These are phyloP conservation scores for Spodoptera littoralis DNA, from an alignment of 2,888 invertebrate genomes.

Conservation along the genomic window DNA sequence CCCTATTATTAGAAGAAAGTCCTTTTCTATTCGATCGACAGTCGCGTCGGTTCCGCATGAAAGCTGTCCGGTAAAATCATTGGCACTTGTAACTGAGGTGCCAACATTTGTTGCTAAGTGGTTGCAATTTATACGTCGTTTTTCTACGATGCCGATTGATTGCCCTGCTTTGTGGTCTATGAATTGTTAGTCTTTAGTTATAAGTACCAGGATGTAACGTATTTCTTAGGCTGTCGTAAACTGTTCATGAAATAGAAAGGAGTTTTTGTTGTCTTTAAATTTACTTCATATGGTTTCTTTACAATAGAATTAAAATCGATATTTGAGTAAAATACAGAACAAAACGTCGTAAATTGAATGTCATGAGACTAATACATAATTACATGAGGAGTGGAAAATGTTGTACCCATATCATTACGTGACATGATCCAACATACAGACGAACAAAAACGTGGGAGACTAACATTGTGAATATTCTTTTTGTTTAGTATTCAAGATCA, in stretches of 20 bases:
- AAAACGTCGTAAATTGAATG: constrained; percentile 36
- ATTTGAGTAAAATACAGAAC: neutral
- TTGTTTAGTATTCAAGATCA: constrained; percentile 65
- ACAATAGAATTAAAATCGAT: neutral
- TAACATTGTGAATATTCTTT: constrained; percentile 60
- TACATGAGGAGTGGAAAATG: constrained; percentile 36
- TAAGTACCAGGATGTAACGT: neutral
- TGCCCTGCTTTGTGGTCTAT: neutral
- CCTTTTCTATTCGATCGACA: constrained; percentile 58
- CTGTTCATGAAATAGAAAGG: neutral
- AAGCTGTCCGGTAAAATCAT: constrained; percentile 46
- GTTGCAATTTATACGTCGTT: constrained; percentile 3
- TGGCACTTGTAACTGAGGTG: constrained; percentile 16
- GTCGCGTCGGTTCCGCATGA: constrained; percentile 54
- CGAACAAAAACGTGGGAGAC: constrained; percentile 72
- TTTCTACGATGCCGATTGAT: constrained; percentile 4
- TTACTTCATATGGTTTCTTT: too few species aligned
- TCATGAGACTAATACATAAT: constrained; percentile 43
- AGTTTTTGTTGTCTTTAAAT: neutral
- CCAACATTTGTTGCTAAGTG: constrained; percentile 7
- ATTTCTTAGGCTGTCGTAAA: neutral
- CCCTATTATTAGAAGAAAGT: constrained; percentile 66
- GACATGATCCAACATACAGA: constrained; percentile 63
- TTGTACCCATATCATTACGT: constrained; percentile 59
- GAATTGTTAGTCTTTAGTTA: neutral